Conservation (phyloP, 2,888 invertebrate species). For the Calliscelio sp. region DNA sequence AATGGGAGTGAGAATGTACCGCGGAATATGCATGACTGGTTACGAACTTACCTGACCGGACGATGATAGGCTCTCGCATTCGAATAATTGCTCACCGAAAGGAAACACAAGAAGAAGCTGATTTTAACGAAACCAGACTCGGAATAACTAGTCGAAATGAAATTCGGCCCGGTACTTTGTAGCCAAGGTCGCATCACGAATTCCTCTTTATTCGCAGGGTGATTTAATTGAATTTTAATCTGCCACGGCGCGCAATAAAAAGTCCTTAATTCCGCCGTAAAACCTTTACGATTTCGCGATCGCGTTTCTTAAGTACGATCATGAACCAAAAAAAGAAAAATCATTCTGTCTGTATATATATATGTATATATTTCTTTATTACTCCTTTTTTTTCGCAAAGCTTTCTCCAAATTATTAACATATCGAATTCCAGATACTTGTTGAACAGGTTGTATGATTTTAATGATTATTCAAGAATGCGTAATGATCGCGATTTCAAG, state of each 20-base stretch:
- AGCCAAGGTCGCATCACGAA: slow-evolving; percentile 67
- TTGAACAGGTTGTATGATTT: slow-evolving; percentile 71
- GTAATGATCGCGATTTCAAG: slow-evolving; percentile 65
- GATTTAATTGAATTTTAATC: slow-evolving; percentile 70
- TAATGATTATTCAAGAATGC: slow-evolving; percentile 70
- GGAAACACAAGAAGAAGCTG: slow-evolving; percentile 67
- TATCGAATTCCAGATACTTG: slow-evolving; percentile 65
- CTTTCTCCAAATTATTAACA: slow-evolving; percentile 72
- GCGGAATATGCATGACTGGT: slow-evolving; percentile 68
- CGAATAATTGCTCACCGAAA: slow-evolving; percentile 74
- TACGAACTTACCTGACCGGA: slow-evolving; percentile 63
- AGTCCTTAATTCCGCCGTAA: slow-evolving; percentile 31
- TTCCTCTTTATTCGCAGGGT: slow-evolving; percentile 61
- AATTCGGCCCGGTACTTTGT: slow-evolving; percentile 61
- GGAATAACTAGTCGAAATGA: slow-evolving; percentile 67
- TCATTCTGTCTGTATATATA: too few relatives aligned
- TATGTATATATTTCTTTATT: slow-evolving; percentile 7
- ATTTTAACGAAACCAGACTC: slow-evolving; percentile 60
- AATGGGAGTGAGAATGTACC: slow-evolving; percentile 55
- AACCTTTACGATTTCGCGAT: slow-evolving; percentile 46
- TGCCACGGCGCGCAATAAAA: slow-evolving; percentile 15
- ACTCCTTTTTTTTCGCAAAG: slow-evolving; percentile 31
- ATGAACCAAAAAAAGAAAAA: too few relatives aligned
- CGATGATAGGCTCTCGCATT: slow-evolving; percentile 72
- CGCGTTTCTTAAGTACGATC: too few relatives aligned